Conservation (phyloP, 2,113 vertebrate species). For the Sakesphorus luctuosus region DNA sequence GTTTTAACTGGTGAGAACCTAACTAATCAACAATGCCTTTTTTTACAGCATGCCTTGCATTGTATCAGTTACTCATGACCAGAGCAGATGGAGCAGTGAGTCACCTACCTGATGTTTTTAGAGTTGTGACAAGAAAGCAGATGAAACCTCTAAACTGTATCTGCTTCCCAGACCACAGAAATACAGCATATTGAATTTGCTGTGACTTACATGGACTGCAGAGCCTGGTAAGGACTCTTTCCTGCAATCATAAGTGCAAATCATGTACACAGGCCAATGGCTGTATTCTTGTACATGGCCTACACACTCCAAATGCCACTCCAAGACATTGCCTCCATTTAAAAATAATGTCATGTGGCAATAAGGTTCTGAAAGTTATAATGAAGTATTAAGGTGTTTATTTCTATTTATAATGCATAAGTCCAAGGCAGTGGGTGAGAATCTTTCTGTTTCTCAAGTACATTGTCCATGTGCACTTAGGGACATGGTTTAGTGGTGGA, state of each 20-base stretch:
- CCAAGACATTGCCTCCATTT: neutral
- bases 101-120: neutral
- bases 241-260: neutral
- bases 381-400: neutral
- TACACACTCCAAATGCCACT: neutral
- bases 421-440: neutral
- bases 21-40: neutral
- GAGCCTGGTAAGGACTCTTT: neutral
- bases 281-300: neutral
- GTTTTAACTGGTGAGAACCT: neutral
- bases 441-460: neutral
- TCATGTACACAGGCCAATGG: neutral
- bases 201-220: neutral
- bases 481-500: neutral
- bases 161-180: constrained; percentile 9
- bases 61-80: neutral
- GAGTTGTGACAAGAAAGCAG: neutral
- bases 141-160: neutral
- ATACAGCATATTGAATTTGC: neutral
- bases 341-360: neutral
- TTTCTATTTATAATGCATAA: neutral
- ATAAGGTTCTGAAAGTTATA: neutral
- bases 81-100: neutral
- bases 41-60: neutral
- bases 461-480: neutral